Evolutionary conservation across 2,888 invertebrate genomes (phyloP).

Genomic region (Lycaena phlaeas): DNA sequence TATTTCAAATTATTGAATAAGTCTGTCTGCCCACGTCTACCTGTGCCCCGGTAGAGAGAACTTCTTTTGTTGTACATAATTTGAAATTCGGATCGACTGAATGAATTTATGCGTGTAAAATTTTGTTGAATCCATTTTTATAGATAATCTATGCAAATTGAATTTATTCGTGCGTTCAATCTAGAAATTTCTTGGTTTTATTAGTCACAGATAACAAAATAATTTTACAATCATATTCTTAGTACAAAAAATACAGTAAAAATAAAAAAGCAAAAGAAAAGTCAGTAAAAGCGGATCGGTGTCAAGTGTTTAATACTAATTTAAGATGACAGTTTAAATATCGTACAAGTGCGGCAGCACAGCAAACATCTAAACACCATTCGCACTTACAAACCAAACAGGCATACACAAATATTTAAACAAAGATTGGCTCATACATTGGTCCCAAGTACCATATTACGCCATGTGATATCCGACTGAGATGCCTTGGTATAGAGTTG

Average conservation of each 20-base stretch:
- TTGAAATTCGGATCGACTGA: conserved; percentile 43
- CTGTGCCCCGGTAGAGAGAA: conserved; percentile 35
- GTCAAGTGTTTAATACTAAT: conserved; percentile 58
- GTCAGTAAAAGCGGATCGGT: conserved; percentile 40
- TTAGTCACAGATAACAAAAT: no score
- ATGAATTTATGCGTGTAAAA: conserved; percentile 36
- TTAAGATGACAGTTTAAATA: conserved; percentile 40
- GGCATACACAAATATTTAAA: conserved; percentile 66
- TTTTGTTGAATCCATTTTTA: conserved; percentile 15
- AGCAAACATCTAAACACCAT: conserved; percentile 68
- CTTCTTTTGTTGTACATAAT: conserved; percentile 44
- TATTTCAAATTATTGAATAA: conserved; percentile 71
- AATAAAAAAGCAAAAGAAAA: no score
- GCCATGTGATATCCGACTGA: conserved; percentile 38
- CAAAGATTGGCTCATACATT: conserved; percentile 50
- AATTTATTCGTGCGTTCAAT: not conserved
- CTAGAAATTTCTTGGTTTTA: not conserved
- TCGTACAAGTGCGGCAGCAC: conserved; percentile 59
- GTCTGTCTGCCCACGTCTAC: conserved; percentile 67
- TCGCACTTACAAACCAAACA: conserved; percentile 71
- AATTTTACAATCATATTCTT: no score
- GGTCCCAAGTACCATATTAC: conserved; percentile 32
- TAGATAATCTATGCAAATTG: conserved; percentile 2
- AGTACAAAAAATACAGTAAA: no score
- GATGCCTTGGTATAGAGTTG: conserved; percentile 37